Percentiles rank a stretch among this genome's conserved stretches.
Evolutionary conservation across 1,140 invertebrate species (phyloP).

Genomic region (Eubasilissa regina): DNA sequence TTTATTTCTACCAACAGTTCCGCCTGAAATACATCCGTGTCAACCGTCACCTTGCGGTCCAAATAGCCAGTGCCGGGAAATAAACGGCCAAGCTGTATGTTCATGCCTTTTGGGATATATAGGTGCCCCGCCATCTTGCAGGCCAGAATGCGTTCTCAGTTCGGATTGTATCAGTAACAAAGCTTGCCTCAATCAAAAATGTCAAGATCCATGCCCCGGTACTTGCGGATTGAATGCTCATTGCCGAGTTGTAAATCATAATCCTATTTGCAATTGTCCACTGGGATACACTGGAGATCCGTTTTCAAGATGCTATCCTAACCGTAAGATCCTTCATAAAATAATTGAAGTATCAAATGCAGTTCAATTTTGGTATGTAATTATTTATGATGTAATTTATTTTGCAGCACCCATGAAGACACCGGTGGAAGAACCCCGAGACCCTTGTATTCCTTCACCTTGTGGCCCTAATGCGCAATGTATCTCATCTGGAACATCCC

Average conservation of each 20-base stretch:
- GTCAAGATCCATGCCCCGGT: constrained; percentile 82
- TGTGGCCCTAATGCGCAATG: constrained; percentile 79
- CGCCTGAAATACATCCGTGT: constrained; percentile 69
- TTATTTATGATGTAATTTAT: constrained; percentile 11
- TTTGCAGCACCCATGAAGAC: constrained; percentile 61
- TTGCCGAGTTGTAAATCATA: constrained; percentile 83
- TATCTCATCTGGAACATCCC: constrained; percentile 72
- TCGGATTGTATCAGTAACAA: constrained; percentile 79
- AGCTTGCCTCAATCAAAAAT: constrained; percentile 83
- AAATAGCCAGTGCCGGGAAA: constrained; percentile 80
- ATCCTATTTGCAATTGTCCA: constrained; percentile 83
- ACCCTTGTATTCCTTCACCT: constrained; percentile 77
- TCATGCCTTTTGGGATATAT: constrained; percentile 81
- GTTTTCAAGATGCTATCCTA: constrained; percentile 77
- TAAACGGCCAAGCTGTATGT: constrained; percentile 80
- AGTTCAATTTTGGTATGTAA: not conserved
- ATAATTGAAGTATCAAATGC: constrained; percentile 4
- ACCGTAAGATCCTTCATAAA: constrained; percentile 61
- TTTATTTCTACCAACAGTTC: constrained; percentile 66
- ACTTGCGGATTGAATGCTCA: constrained; percentile 79
- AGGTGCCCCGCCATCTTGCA: constrained; percentile 84
- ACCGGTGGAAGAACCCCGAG: constrained; percentile 66
- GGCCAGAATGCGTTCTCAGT: constrained; percentile 79
- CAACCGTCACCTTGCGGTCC: constrained; percentile 76
- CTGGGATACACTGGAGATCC: constrained; percentile 80